Evolutionary conservation across 1,140 invertebrate genomes (phyloP).

Genomic region (Camponotus floridanus): DNA sequence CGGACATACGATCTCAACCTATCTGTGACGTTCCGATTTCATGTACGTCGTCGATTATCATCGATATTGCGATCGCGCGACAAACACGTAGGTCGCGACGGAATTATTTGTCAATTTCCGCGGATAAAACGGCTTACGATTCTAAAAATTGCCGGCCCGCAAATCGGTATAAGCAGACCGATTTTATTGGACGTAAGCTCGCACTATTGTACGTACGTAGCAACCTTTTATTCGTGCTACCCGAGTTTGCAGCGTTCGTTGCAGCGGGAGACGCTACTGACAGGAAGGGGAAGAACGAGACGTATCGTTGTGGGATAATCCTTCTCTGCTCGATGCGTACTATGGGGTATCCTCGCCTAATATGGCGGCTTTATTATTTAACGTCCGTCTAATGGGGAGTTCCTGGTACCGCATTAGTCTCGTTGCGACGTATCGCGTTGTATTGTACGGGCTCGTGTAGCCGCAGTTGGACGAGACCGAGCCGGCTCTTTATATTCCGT

Average conservation of each 20-base stretch:
- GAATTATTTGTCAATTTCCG: conserved; percentile 41
- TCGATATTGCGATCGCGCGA: conserved; percentile 13
- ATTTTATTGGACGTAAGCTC: conserved; percentile 61
- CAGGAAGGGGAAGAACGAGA: conserved; percentile 70
- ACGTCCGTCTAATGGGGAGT: conserved; percentile 79
- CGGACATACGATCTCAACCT: neutral
- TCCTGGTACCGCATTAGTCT: conserved; percentile 51
- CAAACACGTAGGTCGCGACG: conserved; percentile 5
- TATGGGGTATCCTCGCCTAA: conserved; percentile 76
- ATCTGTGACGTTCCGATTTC: conserved; percentile 5
- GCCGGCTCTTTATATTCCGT: conserved; percentile 47
- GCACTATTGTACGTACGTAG: conserved; percentile 13
- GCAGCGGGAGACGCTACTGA: conserved; percentile 26
- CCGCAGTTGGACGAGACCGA: conserved; percentile 50
- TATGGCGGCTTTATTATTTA: conserved; percentile 83
- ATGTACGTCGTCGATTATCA: conserved; percentile 5
- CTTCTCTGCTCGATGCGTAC: conserved; percentile 70
- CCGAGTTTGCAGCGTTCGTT: conserved; percentile 18
- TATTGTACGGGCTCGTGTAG: conserved; percentile 48
- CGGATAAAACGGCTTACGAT: conserved; percentile 28
- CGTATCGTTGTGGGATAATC: conserved; percentile 83
- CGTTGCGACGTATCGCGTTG: conserved; percentile 44
- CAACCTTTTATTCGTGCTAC: conserved; percentile 8
- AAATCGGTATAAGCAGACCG: conserved; percentile 46
- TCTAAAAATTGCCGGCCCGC: conserved; percentile 24